Conservation (phyloP, 2,113 vertebrate species). For the Xenopus tropicalis region UCB_Xtro_10.0 CM004451.2:58551501-58552000, state of each 20-base stretch:
- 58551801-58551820: background rate
- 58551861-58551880: background rate
- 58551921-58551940: background rate
- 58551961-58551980: background rate
- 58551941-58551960: background rate
- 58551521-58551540: slow-evolving; percentile 9
- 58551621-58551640: background rate
- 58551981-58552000: no score
- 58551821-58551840: background rate
- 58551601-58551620: background rate
- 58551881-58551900: slow-evolving; percentile 9
- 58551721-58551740: background rate
- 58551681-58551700: background rate
- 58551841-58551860: background rate
- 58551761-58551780: background rate
- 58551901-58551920: background rate
- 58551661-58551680: background rate
- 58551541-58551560: background rate
- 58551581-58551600: background rate
- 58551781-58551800: slow-evolving; percentile 9
- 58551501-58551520: background rate
- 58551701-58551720: background rate
- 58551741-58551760: background rate
- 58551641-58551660: slow-evolving; percentile 12
- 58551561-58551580: slow-evolving; percentile 11